These are phyloP conservation scores for Thripadectes ignobilis DNA, from an alignment of 2,797 vertebrate genomes.

Conservation along the genomic window DNA sequence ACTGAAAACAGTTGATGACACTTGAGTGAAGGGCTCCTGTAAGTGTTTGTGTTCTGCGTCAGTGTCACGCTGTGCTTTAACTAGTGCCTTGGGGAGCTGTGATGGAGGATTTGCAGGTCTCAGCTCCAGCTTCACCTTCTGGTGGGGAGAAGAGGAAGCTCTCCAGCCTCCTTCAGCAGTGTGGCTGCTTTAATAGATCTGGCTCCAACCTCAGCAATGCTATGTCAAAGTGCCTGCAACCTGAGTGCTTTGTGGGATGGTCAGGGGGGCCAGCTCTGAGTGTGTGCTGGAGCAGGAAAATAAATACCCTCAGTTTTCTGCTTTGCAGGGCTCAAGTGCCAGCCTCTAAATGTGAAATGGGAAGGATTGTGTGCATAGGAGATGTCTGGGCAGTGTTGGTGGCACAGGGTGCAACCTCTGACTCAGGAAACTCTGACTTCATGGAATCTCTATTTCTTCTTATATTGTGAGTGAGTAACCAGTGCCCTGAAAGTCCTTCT, in stretches of 20 bases:
- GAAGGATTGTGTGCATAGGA: not conserved
- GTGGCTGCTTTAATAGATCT: not conserved
- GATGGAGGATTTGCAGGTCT: not conserved
- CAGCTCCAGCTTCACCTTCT: not conserved
- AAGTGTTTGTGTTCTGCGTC: constrained; percentile 12
- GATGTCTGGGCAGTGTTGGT: not conserved
- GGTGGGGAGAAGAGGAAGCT: not conserved
- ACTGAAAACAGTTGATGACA: not conserved
- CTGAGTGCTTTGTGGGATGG: not conserved
- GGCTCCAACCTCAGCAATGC: not conserved
- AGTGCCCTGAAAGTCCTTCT: not conserved
- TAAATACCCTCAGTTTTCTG: not conserved
- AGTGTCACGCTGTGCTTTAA: constrained; percentile 9
- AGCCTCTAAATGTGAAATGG: not conserved
- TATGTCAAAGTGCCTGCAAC: not conserved
- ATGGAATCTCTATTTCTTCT: rapidly evolving
- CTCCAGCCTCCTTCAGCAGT: not conserved
- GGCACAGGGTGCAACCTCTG: not conserved
- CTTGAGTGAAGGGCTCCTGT: constrained; percentile 22
- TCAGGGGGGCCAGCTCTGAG: not conserved
- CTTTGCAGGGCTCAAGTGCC: not conserved
- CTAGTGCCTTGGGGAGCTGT: not conserved
- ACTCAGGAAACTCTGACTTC: not conserved
- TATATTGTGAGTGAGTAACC: not conserved
- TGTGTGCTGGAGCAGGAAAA: not conserved